These are phyloP conservation scores for Echinarachnius parma DNA, from an alignment of 53 echinoderm and acorn worm species.

Conservation along the genomic window DNA sequence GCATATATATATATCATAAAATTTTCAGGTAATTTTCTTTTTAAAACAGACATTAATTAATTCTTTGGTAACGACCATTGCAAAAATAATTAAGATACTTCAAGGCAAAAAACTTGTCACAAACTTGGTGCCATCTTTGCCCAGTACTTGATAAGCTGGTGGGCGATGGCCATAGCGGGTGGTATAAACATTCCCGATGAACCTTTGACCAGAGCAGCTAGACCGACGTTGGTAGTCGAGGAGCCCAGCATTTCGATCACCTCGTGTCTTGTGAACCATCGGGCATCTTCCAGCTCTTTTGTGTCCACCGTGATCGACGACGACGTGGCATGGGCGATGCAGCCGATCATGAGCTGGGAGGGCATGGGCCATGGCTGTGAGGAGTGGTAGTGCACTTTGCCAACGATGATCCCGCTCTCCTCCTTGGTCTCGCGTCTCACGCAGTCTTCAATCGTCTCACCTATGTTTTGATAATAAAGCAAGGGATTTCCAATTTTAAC, in stretches of 20 bases:
- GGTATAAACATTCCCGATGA: conserved; percentile 59
- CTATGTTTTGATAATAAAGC: conserved; percentile 49
- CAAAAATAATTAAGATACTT: no score
- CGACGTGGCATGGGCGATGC: conserved; percentile 79
- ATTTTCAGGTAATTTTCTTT: no score
- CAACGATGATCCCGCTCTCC: conserved; percentile 85
- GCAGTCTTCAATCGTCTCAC: conserved; percentile 93
- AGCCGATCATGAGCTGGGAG: conserved; percentile 95
- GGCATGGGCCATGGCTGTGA: conserved; percentile 99
- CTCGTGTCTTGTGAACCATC: conserved; percentile 78
- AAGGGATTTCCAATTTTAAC: no score
- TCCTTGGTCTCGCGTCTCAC: conserved; percentile 88
- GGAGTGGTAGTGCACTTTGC: conserved; percentile 82
- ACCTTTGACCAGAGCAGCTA: not conserved
- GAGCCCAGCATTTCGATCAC: conserved; percentile 54
- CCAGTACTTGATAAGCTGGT: conserved; percentile 89
- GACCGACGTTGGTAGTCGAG: conserved; percentile 3
- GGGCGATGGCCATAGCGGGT: conserved; percentile 73
- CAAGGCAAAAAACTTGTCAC: no score
- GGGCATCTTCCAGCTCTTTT: conserved; percentile 80
- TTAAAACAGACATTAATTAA: no score
- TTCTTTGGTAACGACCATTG: no score
- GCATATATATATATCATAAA: no score
- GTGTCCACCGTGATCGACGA: conserved; percentile 79
- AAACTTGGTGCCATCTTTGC: conserved; percentile 78